Conservation (phyloP, 2,888 invertebrate genomes). For the Drosophila histrio region DNA sequence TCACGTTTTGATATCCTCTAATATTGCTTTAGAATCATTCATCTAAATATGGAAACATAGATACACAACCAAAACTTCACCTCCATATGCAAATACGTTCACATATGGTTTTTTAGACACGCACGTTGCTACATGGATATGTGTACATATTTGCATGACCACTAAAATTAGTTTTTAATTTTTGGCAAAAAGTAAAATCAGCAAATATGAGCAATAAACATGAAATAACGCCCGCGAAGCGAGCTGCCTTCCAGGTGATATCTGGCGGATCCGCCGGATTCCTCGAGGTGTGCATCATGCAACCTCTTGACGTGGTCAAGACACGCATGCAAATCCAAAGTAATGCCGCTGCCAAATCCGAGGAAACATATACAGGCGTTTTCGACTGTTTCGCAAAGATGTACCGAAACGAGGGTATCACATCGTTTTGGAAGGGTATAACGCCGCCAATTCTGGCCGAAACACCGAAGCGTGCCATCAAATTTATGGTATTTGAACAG, state of each 20-base stretch:
- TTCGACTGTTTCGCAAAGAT: slow-evolving; percentile 95
- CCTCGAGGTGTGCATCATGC: slow-evolving; percentile 97
- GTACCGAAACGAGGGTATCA: slow-evolving; percentile 92
- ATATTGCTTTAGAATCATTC: background rate
- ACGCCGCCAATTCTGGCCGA: slow-evolving; percentile 96
- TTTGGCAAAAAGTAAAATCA: background rate
- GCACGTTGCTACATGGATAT: background rate
- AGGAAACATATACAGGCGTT: slow-evolving; percentile 89
- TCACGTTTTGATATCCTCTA: background rate
- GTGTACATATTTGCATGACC: background rate
- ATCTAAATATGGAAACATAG: background rate
- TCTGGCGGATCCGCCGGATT: slow-evolving; percentile 97
- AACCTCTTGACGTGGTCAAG: slow-evolving; percentile 96
- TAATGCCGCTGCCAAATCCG: slow-evolving; percentile 27
- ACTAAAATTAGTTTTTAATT: background rate
- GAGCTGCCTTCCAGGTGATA: slow-evolving; percentile 81
- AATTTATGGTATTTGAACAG: slow-evolving; percentile 97
- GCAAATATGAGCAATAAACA: background rate
- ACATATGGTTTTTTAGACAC: background rate
- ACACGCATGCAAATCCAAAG: slow-evolving; percentile 93
- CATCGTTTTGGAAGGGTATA: slow-evolving; percentile 96
- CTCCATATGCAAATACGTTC: background rate
- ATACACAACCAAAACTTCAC: background rate
- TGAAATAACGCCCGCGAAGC: slow-evolving; percentile 71
- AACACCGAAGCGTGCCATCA: slow-evolving; percentile 97